Evolutionary conservation across 2,888 invertebrate species (phyloP).

Genomic region (Lymantria dispar): DNA sequence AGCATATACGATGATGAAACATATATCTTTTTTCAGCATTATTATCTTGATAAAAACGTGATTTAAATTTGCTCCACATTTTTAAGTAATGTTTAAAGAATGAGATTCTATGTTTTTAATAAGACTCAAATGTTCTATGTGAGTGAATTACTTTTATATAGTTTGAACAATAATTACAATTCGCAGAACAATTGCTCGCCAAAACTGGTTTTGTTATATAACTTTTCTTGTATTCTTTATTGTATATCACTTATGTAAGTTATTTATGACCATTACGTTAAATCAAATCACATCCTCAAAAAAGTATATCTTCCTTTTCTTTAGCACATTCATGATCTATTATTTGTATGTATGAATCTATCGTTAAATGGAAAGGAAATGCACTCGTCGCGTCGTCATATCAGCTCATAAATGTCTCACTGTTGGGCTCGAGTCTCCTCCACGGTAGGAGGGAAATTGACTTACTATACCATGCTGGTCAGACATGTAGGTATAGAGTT

Average conservation of each 20-base stretch:
- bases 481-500: too few relatives aligned
- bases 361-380: too few relatives aligned
- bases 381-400: too few relatives aligned
- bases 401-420: too few relatives aligned
- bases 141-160: background rate
- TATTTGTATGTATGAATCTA: too few relatives aligned
- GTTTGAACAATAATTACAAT: background rate
- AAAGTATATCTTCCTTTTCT: too few relatives aligned
- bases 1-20: background rate
- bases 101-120: background rate
- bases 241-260: background rate
- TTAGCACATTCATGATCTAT: too few relatives aligned
- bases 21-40: background rate
- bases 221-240: background rate
- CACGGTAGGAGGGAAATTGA: too few relatives aligned
- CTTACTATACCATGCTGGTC: too few relatives aligned
- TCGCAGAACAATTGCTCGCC: background rate
- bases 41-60: background rate
- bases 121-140: background rate
- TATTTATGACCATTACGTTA: background rate
- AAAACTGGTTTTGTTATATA: background rate
- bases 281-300: background rate
- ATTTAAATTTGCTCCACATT: background rate
- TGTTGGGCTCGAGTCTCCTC: too few relatives aligned
- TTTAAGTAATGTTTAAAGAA: background rate